These are phyloP conservation scores for Drosophila rellima DNA, from an alignment of 2,888 invertebrate species.

Conservation along the genomic window DNA sequence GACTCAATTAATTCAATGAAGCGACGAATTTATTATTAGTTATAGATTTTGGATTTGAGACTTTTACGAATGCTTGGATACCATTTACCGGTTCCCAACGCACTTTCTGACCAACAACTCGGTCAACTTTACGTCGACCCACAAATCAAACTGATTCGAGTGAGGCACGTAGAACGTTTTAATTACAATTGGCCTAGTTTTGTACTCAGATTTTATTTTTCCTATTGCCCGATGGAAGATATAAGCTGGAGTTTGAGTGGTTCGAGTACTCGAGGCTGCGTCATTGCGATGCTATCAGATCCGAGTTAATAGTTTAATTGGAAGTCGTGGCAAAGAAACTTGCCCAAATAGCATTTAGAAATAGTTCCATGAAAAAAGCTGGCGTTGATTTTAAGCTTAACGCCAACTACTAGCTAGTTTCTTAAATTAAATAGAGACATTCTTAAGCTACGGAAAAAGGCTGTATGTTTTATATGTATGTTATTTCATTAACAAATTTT, in stretches of 20 bases:
- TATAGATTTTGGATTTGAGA: not conserved
- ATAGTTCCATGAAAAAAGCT: conserved; percentile 15
- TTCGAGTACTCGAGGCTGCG: conserved; percentile 34
- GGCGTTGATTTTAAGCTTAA: conserved; percentile 26
- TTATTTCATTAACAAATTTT: not conserved
- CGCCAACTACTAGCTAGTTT: conserved; percentile 1
- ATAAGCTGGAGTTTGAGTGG: conserved; percentile 6
- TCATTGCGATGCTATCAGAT: conserved; percentile 57
- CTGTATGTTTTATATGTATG: not conserved
- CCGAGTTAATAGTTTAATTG: conserved; percentile 76
- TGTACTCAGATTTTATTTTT: conserved; percentile 37
- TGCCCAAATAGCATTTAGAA: conserved; percentile 28
- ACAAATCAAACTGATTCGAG: conserved; percentile 26
- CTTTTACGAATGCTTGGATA: not conserved
- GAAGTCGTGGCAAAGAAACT: conserved; percentile 52
- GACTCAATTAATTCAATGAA: conserved; percentile 44
- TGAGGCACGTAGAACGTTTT: conserved; percentile 79
- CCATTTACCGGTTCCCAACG: conserved; percentile 45
- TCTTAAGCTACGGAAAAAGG: not conserved
- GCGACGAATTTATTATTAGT: conserved; percentile 14
- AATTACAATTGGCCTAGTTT: conserved; percentile 83
- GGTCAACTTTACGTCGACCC: conserved; percentile 32
- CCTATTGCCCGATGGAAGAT: not conserved
- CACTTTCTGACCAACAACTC: conserved; percentile 39
- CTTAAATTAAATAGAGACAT: conserved; percentile 1